Percentiles rank a stretch among this genome's conserved stretches.
These are phyloP conservation scores for Cathartes aura DNA, from an alignment of 2,113 vertebrate genomes.

Conservation along the genomic window DNA sequence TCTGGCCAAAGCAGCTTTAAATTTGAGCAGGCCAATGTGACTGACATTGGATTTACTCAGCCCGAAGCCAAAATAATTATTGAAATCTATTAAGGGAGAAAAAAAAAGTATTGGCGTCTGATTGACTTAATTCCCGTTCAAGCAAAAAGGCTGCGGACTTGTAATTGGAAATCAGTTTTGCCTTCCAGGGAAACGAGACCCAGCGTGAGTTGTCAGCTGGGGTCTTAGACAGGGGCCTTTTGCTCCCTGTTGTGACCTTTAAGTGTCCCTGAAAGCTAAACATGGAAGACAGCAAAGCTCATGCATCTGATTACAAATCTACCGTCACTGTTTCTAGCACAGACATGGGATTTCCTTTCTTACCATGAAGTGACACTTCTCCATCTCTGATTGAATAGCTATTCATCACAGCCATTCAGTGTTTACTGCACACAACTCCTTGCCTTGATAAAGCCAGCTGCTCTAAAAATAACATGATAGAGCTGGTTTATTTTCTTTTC, in stretches of 20 bases:
- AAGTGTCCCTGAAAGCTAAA: background rate
- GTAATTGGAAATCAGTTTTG: conserved; percentile 16
- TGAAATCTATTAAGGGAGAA: background rate
- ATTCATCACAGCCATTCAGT: background rate
- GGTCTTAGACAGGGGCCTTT: background rate
- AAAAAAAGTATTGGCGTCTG: background rate
- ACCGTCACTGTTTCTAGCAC: background rate
- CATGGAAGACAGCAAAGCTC: background rate
- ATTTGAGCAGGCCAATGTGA: background rate
- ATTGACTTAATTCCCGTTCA: background rate
- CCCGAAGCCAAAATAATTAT: background rate
- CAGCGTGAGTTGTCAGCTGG: background rate
- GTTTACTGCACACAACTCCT: background rate
- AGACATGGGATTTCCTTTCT: background rate
- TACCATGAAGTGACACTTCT: background rate
- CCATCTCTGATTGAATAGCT: background rate
- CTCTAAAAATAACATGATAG: background rate
- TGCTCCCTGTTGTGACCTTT: background rate
- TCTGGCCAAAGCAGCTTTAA: conserved; percentile 14
- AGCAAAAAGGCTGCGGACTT: background rate
- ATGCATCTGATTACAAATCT: background rate
- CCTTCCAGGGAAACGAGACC: background rate
- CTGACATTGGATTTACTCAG: conserved; percentile 13
- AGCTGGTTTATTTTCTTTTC: background rate
- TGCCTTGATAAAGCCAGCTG: background rate